Evolutionary conservation across 2,888 invertebrate genomes (phyloP), one percentile per base, ranked within the genome.

Genomic region (Arctia plantaginis): DNA sequence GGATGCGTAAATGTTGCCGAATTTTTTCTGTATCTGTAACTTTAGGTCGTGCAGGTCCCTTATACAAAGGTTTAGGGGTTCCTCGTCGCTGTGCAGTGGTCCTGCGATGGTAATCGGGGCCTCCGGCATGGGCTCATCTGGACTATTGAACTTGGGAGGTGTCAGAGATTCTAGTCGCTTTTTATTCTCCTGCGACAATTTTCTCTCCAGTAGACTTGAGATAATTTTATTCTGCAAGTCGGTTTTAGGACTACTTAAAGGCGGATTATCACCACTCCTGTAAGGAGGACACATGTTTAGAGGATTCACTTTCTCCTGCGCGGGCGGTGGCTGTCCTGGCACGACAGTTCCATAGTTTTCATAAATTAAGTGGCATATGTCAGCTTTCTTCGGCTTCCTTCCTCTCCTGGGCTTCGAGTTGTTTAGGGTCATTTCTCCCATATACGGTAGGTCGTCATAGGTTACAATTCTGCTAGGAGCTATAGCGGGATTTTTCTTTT

Each of bases 371-470:
- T 98, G 98, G 82, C 98, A 98, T 82, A 99, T 99, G 88, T 98
- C 98, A 0, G 98, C 98, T 91, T 99, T 98, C 89, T 98, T 98
- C 0, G 98, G 99, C 88, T 99, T 99, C 30, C 98, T 96, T 0
- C 98, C 98, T 78, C 99, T 96, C 59, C 98, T 94, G 0, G 98
- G 98, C 84, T 98, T 98, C 23, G 98, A 98, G 91, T 98, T 98
- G 88, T 98, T 98, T 73, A 98, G 92, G 0, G 98, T 98, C 96
- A 98, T 98, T 90, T 98, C 98, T 0, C 98, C 98, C 98, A 98
- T 98, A 92, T 98, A 98, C 0, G 98, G 98, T 67, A 98, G 93
- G 87, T 98, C 98, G 66, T 98, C 97, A 88, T 98, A 98, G 66
- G 97, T 97, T 82, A 98, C 96, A 41, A 97, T 96, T 77, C 94